Percentiles rank a stretch among this genome's conserved stretches.
Evolutionary conservation across 2,888 invertebrate genomes (phyloP).

Genomic region (Drosophila heteroneura): DNA sequence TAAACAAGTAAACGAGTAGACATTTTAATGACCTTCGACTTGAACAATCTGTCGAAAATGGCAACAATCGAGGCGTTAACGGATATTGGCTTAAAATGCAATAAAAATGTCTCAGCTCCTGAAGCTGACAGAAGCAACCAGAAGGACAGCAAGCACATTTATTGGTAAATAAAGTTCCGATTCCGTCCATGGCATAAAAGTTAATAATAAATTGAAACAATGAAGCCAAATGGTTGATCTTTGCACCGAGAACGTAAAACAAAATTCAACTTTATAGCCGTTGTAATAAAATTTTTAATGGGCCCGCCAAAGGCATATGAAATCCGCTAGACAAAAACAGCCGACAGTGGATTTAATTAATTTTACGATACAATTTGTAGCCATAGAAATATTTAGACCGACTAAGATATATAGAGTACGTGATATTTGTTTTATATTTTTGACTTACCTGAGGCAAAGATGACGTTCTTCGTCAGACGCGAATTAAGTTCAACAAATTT

Average conservation of each 20-base stretch:
- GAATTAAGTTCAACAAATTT: background rate
- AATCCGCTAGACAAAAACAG: constrained; percentile 48
- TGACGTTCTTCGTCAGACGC: background rate
- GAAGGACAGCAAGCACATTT: constrained; percentile 50
- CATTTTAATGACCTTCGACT: constrained; percentile 71
- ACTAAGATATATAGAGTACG: background rate
- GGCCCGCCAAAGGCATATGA: constrained; percentile 51
- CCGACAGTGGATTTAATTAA: constrained; percentile 69
- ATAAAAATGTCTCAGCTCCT: constrained; percentile 60
- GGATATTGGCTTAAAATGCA: constrained; percentile 78
- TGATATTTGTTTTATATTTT: constrained; percentile 8
- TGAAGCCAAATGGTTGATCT: constrained; percentile 73
- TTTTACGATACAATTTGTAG: constrained; percentile 52
- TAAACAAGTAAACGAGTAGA: constrained; percentile 24
- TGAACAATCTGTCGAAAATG: constrained; percentile 60
- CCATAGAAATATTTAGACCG: constrained; percentile 28
- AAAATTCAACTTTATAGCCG: constrained; percentile 65
- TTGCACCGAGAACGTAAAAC: constrained; percentile 35
- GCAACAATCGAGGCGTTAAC: constrained; percentile 69
- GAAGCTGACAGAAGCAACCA: background rate
- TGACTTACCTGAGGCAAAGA: constrained; percentile 1
- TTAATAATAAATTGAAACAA: constrained; percentile 80
- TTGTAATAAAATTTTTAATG: constrained; percentile 71
- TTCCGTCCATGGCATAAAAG: constrained; percentile 62
- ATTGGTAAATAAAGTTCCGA: constrained; percentile 77